phyloP scores from a whole-genome alignment of 2,113 vertebrate species.

The Sturnira hondurensis region DNA sequence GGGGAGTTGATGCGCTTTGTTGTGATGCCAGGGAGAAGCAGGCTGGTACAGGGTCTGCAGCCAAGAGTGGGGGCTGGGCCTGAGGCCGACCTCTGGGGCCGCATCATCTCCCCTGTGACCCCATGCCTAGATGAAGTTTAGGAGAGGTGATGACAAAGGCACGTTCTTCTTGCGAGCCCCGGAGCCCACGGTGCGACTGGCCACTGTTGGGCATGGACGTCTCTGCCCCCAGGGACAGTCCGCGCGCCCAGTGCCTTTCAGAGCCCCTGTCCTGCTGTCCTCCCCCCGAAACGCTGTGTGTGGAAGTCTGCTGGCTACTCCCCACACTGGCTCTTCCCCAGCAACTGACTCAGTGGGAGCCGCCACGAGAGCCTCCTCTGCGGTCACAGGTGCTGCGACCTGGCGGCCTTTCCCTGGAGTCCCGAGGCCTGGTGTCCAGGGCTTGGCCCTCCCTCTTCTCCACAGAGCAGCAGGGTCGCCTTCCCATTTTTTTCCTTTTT shows the following conservation, averaged over 20 bases:
- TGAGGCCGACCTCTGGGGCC: neutral
- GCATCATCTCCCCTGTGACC: accelerated
- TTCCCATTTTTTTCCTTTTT: neutral
- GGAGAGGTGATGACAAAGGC: neutral
- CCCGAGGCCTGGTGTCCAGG: neutral
- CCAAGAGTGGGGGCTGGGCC: neutral
- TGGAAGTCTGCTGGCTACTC: no score
- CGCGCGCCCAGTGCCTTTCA: neutral
- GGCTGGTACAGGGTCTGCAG: neutral
- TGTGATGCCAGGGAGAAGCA: neutral
- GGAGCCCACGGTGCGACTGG: neutral
- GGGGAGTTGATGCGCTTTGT: neutral
- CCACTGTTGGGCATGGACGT: neutral
- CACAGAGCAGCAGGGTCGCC: neutral
- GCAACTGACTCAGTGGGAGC: neutral
- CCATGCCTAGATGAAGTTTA: neutral
- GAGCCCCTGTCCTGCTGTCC: neutral
- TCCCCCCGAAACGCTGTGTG: neutral
- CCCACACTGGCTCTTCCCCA: neutral
- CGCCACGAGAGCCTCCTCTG: neutral
- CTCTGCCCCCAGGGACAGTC: neutral
- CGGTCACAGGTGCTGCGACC: neutral
- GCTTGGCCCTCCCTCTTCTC: no score
- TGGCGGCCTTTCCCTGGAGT: no score
- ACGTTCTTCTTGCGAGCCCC: accelerated